Evolutionary conservation across 2,113 vertebrate genomes (phyloP), one percentile per base, ranked within the genome.

Genomic region (Lagopus muta): DNA sequence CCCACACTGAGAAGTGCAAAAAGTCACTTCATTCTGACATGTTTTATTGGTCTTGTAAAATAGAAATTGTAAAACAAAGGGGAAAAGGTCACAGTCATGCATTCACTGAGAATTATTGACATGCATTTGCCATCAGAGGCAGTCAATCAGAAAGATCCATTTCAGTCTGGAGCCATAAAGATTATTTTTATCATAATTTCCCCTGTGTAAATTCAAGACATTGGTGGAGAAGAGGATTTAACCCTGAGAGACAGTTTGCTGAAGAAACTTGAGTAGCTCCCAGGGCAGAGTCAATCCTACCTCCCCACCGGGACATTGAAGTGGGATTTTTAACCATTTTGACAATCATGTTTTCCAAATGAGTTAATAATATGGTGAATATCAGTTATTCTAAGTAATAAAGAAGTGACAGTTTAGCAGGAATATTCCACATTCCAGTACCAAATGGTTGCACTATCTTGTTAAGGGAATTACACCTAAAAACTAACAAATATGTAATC

Each of bases 161-260:
- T 94, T 79, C 42, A 82, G 74, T 57, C 82, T 86, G 25, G n/a
- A 94, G 88, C 86, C 90, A 36, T 92, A 94, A 94, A 89, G 90
- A 94, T 94, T 94, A 89, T 92, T 92, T 96, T 96, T 92, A 93
- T 89, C 91, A 87, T 90, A 81, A 94, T 95, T 97, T 95, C 69
- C 62, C 47, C 40, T n/a, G 58, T 52, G 47, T 79, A 58, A 28
- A 92, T 82, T 91, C 72, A 64, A 89, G 77, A 73, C 70, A 47
- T 64, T 92, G 60, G 57, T 88, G 66, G 52, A 94, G 69, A 40
- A 64, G 65, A 30, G 43, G n/a, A 83, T 80, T 93, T 93, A 91
- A 88, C 57, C 40, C 52, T 83, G 52, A 70, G 64, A 89, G 47
- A 40, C 42, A 80, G 28, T 64, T 52, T 89, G 43, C 43, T n/a